phyloP scores from a whole-genome alignment of 2,797 vertebrate genomes.

The Onychomys torridus region DNA sequence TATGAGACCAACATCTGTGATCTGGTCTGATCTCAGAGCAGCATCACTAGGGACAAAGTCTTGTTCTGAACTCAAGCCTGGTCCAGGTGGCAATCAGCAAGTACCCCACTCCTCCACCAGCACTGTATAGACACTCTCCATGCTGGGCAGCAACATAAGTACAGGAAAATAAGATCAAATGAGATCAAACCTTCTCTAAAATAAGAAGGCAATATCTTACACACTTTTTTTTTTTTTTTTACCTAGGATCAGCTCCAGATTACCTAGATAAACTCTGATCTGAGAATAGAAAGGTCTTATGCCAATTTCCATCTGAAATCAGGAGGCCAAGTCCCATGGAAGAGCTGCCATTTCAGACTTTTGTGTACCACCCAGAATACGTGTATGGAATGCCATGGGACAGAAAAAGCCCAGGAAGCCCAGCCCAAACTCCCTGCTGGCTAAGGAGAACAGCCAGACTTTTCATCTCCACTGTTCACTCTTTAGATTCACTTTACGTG shows the following conservation, averaged over 20 bases:
- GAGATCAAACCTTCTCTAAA: neutral
- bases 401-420: neutral
- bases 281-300: neutral
- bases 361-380: neutral
- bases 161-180: constrained; percentile 31
- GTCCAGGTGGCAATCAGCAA: constrained; percentile 9
- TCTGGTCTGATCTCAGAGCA: neutral
- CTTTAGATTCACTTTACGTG: too few relatives aligned
- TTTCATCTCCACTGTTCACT: neutral
- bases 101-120: neutral
- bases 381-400: fast-evolving
- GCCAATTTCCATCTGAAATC: constrained; percentile 1
- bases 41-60: constrained; percentile 40
- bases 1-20: neutral
- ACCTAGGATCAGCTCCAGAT: neutral
- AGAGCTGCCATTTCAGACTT: neutral
- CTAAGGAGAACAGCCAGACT: neutral
- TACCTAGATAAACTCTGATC: neutral
- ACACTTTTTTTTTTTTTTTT: too few relatives aligned
- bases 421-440: neutral
- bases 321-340: neutral
- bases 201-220: neutral
- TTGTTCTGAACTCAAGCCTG: constrained; percentile 38
- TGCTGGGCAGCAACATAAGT: neutral
- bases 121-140: neutral